phyloP scores from a whole-genome alignment of 37 sponge, comb jelly and placozoan genomes.

The Lycopodina hypogea region DNA sequence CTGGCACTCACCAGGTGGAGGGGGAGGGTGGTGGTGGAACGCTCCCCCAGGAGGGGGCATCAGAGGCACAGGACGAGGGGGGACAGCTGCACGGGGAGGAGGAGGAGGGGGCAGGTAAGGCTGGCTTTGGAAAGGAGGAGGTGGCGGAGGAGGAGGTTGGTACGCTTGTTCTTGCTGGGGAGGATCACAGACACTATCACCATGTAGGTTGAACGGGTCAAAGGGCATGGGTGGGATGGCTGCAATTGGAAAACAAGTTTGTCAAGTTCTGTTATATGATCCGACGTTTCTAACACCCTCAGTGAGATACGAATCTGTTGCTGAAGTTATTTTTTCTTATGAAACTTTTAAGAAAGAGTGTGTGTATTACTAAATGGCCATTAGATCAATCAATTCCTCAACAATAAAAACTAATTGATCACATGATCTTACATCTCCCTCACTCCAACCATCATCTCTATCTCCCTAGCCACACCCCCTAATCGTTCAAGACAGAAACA shows the following conservation, averaged over 20 bases:
- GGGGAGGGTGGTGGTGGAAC: not conserved
- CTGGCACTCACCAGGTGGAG: too few relatives aligned
- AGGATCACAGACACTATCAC: not conserved
- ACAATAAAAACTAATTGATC: too few relatives aligned
- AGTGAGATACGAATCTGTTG: not conserved
- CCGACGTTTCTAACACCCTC: too few relatives aligned
- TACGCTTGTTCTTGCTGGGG: not conserved
- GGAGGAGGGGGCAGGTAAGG: constrained; percentile 9
- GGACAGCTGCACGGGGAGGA: not conserved
- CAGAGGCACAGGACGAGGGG: not conserved
- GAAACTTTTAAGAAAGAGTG: too few relatives aligned
- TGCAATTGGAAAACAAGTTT: not conserved
- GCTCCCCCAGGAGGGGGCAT: not conserved
- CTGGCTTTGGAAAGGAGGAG: too few relatives aligned
- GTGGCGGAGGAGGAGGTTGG: constrained; percentile 18
- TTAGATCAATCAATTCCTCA: too few relatives aligned
- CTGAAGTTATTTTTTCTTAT: not conserved
- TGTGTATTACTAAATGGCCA: too few relatives aligned
- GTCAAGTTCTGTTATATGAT: not conserved
- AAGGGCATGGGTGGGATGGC: constrained; percentile 51
- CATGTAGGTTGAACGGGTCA: constrained; percentile 59
- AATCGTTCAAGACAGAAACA: too few relatives aligned
- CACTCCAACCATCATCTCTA: too few relatives aligned
- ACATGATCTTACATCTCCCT: too few relatives aligned
- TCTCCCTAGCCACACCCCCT: too few relatives aligned